phyloP scores from a whole-genome alignment of 2,113 vertebrate genomes.

The Nettapus auritus region DNA sequence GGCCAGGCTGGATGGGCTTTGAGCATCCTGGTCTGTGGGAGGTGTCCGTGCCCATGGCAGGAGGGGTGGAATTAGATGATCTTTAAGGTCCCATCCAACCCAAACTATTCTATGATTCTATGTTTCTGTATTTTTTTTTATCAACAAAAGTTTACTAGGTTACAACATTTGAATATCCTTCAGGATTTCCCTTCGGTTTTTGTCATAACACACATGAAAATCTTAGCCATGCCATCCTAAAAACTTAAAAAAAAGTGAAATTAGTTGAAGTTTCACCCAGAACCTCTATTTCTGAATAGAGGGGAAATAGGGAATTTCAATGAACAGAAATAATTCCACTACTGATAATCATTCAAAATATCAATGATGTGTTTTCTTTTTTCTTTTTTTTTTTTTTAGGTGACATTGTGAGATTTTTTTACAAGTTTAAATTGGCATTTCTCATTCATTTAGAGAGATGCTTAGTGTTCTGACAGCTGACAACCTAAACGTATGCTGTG shows the following conservation, averaged over 20 bases:
- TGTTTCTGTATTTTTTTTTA: neutral
- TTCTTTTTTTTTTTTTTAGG: neutral
- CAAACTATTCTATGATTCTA: no score
- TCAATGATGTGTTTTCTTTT: neutral
- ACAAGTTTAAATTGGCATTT: neutral
- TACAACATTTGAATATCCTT: conserved; percentile 4
- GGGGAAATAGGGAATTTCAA: neutral
- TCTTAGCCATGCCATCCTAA: neutral
- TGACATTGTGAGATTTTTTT: neutral
- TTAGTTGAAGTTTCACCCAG: neutral
- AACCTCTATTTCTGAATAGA: neutral
- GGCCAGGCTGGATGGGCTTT: no score
- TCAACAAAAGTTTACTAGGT: neutral
- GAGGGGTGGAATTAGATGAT: no score
- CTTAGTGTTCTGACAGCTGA: neutral
- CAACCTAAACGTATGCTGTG: neutral
- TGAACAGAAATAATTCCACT: neutral
- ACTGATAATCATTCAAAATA: neutral
- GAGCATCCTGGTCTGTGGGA: no score
- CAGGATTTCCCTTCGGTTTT: neutral
- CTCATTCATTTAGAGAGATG: neutral
- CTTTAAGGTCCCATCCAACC: no score
- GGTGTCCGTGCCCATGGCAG: no score
- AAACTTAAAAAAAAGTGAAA: neutral
- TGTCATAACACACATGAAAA: neutral